Evolutionary conservation across 2,113 vertebrate species (phyloP), one percentile per base, ranked within the genome.

Genomic region (Pluvialis apricaria): DNA sequence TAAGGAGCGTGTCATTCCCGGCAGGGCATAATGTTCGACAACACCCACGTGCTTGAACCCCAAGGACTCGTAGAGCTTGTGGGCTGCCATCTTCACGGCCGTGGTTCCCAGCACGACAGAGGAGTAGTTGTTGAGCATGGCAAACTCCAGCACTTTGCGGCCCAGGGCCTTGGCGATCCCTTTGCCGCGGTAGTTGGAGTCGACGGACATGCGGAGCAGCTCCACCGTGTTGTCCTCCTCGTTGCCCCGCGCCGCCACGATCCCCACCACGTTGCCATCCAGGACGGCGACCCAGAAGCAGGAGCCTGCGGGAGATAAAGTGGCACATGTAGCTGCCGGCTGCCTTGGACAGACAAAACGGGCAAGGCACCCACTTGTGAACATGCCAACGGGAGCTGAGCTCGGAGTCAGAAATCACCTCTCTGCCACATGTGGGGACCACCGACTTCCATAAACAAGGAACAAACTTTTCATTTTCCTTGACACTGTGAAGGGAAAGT

Each of bases 61-160:
- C 98, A 99, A 98, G 18, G 99, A 99, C 98, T 99, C 99, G 15
- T 99, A 99, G 96, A 99, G 99, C 99, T 98, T 99, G 98, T 99
- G 99, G 92, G 99, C 99, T 1, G 99, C 99, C 98, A 99, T 95
- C 98, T 99, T 99, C 94, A 99, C 99, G 0, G 99, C 99, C 1
- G 99, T 99, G 55, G 99, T 99, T 83, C 99, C 99, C 91, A 99
- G 97, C 92, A 99, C 99, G 19, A 99, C 99, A 0, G 99, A 99
- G 0, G 99, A 99, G 96, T 99, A 99, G 98, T 99, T 98, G 98
- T 99, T 99, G 94, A 99, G 97, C 97, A 99, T 60, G 24, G 99
- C 99, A 8, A 99, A 99, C 98, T 99, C 99, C 96, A 99, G 97
- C 62, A 99, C 99, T 10, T 99, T 99, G 52, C 99, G 99, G 68